Evolutionary conservation across 2,113 vertebrate species (phyloP).

Genomic region (Pyxicephalus adspersus): DNA sequence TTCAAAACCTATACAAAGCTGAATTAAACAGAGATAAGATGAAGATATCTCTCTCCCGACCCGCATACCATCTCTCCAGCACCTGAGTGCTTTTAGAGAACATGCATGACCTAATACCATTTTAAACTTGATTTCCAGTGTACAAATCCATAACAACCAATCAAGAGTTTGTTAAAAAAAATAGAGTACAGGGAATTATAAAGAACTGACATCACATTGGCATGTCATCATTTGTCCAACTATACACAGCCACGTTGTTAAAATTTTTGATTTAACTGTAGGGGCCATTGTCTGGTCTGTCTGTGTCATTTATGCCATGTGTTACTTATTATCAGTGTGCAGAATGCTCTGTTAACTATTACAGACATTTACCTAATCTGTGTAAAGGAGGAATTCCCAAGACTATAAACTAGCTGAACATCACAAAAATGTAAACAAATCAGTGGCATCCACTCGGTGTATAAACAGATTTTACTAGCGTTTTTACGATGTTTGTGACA

Average conservation of each 20-base stretch:
- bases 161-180: no score
- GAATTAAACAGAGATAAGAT: no score
- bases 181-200: no score
- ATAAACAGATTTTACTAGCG: conserved; percentile 32
- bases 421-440: conserved; percentile 43
- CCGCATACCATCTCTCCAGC: no score
- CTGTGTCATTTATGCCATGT: background rate
- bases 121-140: no score
- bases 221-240: no score
- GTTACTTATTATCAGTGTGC: conserved; percentile 11
- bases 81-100: no score
- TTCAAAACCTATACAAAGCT: no score
- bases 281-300: background rate
- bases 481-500: conserved; percentile 46
- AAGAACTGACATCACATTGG: no score
- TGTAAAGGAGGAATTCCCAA: conserved; percentile 3
- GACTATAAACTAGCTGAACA: background rate
- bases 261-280: background rate
- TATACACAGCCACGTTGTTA: background rate
- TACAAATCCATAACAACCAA: no score
- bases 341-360: conserved; percentile 14
- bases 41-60: no score
- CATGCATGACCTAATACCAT: no score
- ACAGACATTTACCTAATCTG: conserved; percentile 13
- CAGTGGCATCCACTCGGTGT: conserved; percentile 6